These are phyloP conservation scores for Apamea crenata DNA, from an alignment of 2,888 invertebrate genomes.

Conservation along the genomic window DNA sequence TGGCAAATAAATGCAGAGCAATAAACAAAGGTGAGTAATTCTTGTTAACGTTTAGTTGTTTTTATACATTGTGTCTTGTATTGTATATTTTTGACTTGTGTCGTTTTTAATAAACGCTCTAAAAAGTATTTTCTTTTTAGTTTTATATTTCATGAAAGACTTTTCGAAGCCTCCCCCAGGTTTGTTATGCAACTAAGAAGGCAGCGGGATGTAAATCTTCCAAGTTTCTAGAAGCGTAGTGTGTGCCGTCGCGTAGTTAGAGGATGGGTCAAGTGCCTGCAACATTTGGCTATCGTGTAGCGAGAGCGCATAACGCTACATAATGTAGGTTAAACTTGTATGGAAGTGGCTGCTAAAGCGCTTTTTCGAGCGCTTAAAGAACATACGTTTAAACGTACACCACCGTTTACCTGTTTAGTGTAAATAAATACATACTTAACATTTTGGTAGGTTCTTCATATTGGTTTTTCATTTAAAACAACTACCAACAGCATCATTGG, in stretches of 20 bases:
- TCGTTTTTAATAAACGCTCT: not conserved
- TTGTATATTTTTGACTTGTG: not conserved
- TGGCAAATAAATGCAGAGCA: not conserved
- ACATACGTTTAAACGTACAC: slow-evolving; percentile 18
- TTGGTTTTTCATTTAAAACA: not conserved
- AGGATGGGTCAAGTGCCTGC: slow-evolving; percentile 48
- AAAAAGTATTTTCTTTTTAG: accelerated
- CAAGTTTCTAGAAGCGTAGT: slow-evolving; percentile 29
- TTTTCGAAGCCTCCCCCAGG: not conserved
- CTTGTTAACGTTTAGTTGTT: not conserved
- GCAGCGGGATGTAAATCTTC: slow-evolving; percentile 29
- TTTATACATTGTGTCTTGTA: not conserved
- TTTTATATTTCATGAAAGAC: not conserved
- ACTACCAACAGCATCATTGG: not conserved
- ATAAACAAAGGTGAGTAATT: too few species aligned
- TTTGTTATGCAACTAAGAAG: slow-evolving; percentile 6
- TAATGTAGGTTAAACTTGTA: slow-evolving; percentile 32
- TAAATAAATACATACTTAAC: not conserved
- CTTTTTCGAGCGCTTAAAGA: slow-evolving; percentile 28
- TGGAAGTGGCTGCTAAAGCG: slow-evolving; percentile 19
- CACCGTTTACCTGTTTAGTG: not conserved
- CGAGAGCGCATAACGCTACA: slow-evolving; percentile 24
- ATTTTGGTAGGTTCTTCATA: slow-evolving; percentile 1
- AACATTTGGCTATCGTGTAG: slow-evolving; percentile 57
- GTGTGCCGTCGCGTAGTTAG: slow-evolving; percentile 33